Evolutionary conservation across 2,113 vertebrate species (phyloP), one percentile per base, ranked within the genome.

Genomic region (Litocranius walleri): DNA sequence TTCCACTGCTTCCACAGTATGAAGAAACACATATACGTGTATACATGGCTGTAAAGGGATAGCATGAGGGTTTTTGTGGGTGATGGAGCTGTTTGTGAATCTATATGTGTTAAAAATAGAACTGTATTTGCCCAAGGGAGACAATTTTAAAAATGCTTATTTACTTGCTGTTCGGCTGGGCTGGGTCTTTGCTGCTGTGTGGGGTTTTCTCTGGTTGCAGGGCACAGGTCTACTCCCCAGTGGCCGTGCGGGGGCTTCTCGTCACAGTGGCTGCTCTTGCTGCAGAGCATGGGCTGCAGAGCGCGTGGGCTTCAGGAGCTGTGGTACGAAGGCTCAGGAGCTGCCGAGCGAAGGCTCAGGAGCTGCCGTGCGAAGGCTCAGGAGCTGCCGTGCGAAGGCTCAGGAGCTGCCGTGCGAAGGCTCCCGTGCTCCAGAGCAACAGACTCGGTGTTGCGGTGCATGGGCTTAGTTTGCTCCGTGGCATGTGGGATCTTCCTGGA

Each of bases 381-480:
- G 45, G 5, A 19, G 33, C 17, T 36, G 33, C 1, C 1, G 16
- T 8, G 33, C 2, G 16, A 45, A 45, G 43, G 43, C 43, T 45
- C 43, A 45, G 43, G 23, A 13, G 67, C 11, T 6, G 36, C 1
- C n/a, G n/a, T n/a, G n/a, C n/a, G n/a, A n/a, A n/a, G 71, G 23
- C 8, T 43, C 36, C 71, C 1, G 12, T 0, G 23, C 23, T 77
- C 71, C 25, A 27, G 71, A 77, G 71, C 36, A 7, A 3, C 36
- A 43, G 23, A 2, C 36, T 7, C 0, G 3, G 5, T 3, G 21
- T 3, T 14, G 12, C 6, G 6, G 71, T 25, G 1, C 5, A 0
- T 3, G 11, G 71, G 36, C 11, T 40, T 40, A 25, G 36, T 74
- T 71, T 77, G 71, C 19, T 7, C 71, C 12, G 0, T 7, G 12